Evolutionary conservation across 2,888 invertebrate species (phyloP), one percentile per base, ranked within the genome.

Genomic region (Marronus borbonicus): DNA sequence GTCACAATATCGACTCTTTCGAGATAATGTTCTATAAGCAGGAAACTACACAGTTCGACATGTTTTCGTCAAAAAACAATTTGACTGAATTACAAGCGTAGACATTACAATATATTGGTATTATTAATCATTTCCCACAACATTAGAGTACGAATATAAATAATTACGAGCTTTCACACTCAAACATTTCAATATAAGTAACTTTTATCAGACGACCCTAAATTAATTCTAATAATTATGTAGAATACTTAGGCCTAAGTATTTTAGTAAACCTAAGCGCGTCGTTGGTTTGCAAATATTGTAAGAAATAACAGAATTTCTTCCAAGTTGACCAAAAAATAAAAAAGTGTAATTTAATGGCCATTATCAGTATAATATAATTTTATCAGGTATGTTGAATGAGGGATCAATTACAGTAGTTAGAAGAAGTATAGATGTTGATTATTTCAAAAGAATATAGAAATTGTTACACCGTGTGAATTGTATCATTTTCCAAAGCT

Each of bases 361-460:
- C 82, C 82, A 79, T 84, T 85, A 85, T 85, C 85, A 86, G 84
- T 86, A 74, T 74, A 60, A 72, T 60, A 86, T 86, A 85, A 85
- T 85, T 85, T 86, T 85, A 86, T 87, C 87, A 87, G 88, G 87
- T 87, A 87, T 85, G 87, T 87, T 87, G 88, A 88, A 87, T 85
- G 86, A 84, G 88, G 88, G 88, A 88, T 87, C 88, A 88, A 87
- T 87, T 87, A 86, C 80, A 85, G 87, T 88, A 88, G 87, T 83
- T 86, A 86, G 84, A 52, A 28, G 77, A 79, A 77, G 78, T 79
- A 78, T 78, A 81, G 77, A 60, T 77, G 79, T 79, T 78, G 79
- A 79, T 76, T 70, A 68, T 76, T 80, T 72, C 75, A 62, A 77
- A 69, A 75, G 70, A 76, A 70, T 77, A 77, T 78, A 68, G 66